Evolutionary conservation across 2,797 vertebrate species (phyloP), one percentile per base, ranked within the genome.

Genomic region (Sphenopsis melanotis): DNA sequence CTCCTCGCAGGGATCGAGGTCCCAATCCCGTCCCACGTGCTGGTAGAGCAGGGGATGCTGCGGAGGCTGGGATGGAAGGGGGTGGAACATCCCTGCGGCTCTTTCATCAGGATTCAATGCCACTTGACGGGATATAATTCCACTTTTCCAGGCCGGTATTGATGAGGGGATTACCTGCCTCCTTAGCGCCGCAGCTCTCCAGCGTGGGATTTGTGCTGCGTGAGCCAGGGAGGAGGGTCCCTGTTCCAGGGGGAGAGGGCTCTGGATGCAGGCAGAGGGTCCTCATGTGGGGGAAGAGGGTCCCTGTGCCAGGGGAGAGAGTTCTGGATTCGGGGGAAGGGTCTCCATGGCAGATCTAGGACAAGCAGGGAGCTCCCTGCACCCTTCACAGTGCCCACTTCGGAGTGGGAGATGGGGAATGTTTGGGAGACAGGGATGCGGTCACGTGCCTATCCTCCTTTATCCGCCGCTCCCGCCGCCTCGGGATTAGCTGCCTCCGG

Each of bases 91-190:
- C 71, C 77, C 63, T 13, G 80, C 49, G 36, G 88, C 55, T 71
- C 74, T 87, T 75, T 59, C 80, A 44, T 82, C 80, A 46, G 83
- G 23, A 66, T 93, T 79, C 72, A 44, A 4, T 30, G 83, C 42
- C 34, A 34, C 81, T 76, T 46, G 83, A 78, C 2, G 72, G 89
- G 79, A 37, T 80, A 50, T 64, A 95, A 96, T 82, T 69, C 91
- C 53, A 17, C 89, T 81, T 77, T 71, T 60, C 53, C 64, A 77
- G 87, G 34, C 7, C 22, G 30, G 37, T 75, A 65, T 82, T 60
- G 83, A 82, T n/a, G 74, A 74, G 70, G 37, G 77, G 90, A 94
- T 96, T 84, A 89, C 88, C 88, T 52, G 71, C 81, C 91, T 93
- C 65, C 32, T 65, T 24, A 84, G 52, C 5, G 2, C 72, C 2